A percentile compares a stretch with the other conserved stretches of the same genome.
These are phyloP conservation scores for Megaustenia siamemsis DNA, from an alignment of 2,888 invertebrate genomes.

Conservation along the genomic window DNA sequence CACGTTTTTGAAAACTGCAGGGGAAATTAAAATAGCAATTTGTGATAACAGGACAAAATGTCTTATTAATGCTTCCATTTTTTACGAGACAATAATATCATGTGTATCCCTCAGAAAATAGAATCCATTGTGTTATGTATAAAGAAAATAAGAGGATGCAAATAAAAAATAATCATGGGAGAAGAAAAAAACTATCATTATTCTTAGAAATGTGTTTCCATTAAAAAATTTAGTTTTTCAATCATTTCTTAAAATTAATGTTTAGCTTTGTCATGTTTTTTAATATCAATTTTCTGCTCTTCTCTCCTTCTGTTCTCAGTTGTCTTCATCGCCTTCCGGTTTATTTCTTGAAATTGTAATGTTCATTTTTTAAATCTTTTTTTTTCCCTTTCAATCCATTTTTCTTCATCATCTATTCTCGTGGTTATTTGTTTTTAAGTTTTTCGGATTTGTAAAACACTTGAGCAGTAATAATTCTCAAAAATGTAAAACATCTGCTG, in stretches of 20 bases:
- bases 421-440: no score
- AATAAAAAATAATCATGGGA: not conserved
- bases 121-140: not conserved
- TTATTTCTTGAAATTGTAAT: no score
- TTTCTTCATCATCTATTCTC: no score
- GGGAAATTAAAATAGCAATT: no score
- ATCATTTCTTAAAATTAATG: not conserved
- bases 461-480: no score
- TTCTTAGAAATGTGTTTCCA: not conserved
- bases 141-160: not conserved
- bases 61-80: no score
- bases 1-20: no score
- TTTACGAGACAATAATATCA: not conserved
- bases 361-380: no score
- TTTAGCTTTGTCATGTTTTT: not conserved
- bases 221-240: not conserved
- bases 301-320: not conserved
- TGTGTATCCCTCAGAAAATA: not conserved
- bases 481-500: no score
- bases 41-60: no score
- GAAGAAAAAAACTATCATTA: not conserved
- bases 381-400: no score
- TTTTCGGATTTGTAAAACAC: no score
- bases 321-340: not conserved
- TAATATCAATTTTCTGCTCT: not conserved